Conservation (phyloP, 2,888 invertebrate species). For the Glomeris marginata region DNA sequence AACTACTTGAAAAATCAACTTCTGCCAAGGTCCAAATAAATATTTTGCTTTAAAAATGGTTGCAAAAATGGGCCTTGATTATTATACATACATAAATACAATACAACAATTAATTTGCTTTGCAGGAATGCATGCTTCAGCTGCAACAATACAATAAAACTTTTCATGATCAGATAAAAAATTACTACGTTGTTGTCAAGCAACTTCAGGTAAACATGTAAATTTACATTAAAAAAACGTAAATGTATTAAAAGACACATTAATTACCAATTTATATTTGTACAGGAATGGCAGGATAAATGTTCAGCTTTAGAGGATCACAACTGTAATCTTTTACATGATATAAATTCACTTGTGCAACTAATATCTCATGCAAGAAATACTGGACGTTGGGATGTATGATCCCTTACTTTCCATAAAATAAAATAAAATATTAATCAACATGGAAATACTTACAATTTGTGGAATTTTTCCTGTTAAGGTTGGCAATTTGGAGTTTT, state of each 20-base stretch:
- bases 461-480: background rate
- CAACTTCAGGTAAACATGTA: too few species aligned
- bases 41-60: background rate
- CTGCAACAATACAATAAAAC: too few species aligned
- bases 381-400: conserved; percentile 10
- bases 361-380: conserved; percentile 8
- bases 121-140: background rate
- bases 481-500: conserved; percentile 11
- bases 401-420: background rate
- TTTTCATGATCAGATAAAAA: too few species aligned
- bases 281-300: background rate
- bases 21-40: conserved; percentile 2
- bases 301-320: background rate
- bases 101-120: background rate
- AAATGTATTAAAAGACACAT: background rate
- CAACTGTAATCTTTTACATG: conserved; percentile 5
- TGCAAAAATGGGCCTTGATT: too few species aligned
- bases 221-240: background rate
- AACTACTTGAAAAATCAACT: conserved; percentile 6
- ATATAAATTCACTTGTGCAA: conserved; percentile 2
- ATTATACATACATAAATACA: background rate
- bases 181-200: too few species aligned
- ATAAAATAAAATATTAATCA: background rate
- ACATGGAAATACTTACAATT: background rate
- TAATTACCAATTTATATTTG: background rate